Conservation (phyloP, 30 jellyfish, hydroid and myxozoan species). For the Cassiopea andromeda region DNA sequence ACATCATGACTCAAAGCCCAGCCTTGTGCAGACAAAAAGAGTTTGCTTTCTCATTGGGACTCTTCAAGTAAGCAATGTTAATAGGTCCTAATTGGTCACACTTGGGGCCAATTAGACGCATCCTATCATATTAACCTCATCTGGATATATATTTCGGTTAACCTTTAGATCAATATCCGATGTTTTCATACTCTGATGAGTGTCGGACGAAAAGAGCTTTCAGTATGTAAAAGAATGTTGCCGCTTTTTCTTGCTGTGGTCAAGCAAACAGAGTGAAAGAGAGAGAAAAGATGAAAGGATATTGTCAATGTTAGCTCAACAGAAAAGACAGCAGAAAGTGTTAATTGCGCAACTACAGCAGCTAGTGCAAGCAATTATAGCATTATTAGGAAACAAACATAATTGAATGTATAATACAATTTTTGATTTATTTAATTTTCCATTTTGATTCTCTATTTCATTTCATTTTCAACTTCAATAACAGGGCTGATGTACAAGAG, state of each 20-base stretch:
- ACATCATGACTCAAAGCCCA: too few species aligned
- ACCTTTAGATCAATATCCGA: too few species aligned
- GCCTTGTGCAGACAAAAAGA: too few species aligned
- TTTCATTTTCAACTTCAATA: not conserved
- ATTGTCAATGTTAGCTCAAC: not conserved
- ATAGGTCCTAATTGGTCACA: not conserved
- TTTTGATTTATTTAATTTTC: too few species aligned
- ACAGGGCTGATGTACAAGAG: not conserved
- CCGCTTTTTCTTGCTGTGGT: slow-evolving; percentile 1
- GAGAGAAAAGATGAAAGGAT: not conserved
- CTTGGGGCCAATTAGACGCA: too few species aligned
- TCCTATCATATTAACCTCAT: too few species aligned
- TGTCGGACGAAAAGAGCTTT: too few species aligned
- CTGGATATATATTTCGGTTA: too few species aligned
- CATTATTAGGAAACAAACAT: not conserved
- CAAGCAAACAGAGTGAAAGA: not conserved
- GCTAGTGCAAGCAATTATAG: not conserved
- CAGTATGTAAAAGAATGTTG: too few species aligned
- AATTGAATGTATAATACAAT: not conserved
- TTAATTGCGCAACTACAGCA: not conserved
- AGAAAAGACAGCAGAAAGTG: not conserved
- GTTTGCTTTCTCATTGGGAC: not conserved
- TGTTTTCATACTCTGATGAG: too few species aligned
- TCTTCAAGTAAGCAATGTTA: not conserved
- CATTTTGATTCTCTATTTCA: not conserved